Conservation (phyloP, 2,113 vertebrate genomes). For the Scophthalmus maximus region DNA sequence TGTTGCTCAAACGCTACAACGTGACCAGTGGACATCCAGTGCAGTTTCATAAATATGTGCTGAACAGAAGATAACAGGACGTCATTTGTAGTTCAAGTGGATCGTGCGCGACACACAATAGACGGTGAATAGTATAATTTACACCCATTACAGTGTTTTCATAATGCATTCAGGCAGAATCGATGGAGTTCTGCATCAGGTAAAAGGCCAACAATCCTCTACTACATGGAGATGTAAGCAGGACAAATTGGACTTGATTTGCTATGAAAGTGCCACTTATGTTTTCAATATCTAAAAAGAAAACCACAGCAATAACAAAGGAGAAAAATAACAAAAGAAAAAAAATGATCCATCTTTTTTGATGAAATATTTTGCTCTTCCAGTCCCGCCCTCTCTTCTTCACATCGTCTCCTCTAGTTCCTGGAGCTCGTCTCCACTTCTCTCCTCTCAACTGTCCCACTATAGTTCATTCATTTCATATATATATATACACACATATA, state of each 20-base stretch:
- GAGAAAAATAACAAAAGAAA: neutral
- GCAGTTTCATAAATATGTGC: neutral
- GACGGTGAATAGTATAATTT: neutral
- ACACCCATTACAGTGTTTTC: neutral
- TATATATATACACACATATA: too few relatives aligned
- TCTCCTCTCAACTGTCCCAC: constrained; percentile 8
- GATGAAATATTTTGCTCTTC: constrained; percentile 14
- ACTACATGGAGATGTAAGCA: neutral
- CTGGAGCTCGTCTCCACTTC: neutral
- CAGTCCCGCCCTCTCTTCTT: neutral
- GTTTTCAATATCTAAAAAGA: neutral
- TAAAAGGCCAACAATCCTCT: neutral
- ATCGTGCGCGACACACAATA: neutral
- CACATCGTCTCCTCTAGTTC: constrained; percentile 3
- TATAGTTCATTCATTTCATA: constrained; percentile 22
- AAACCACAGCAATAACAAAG: neutral
- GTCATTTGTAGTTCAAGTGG: neutral
- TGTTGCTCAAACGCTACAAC: neutral
- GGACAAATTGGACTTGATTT: neutral
- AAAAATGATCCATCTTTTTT: neutral
- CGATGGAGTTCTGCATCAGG: neutral
- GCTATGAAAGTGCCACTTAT: neutral
- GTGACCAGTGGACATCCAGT: neutral
- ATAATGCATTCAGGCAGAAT: neutral
- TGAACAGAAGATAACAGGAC: neutral